Percentiles rank a stretch among this genome's conserved stretches.
phyloP scores from a whole-genome alignment of 1,140 invertebrate genomes.

The Nasonia longicornis region DNA sequence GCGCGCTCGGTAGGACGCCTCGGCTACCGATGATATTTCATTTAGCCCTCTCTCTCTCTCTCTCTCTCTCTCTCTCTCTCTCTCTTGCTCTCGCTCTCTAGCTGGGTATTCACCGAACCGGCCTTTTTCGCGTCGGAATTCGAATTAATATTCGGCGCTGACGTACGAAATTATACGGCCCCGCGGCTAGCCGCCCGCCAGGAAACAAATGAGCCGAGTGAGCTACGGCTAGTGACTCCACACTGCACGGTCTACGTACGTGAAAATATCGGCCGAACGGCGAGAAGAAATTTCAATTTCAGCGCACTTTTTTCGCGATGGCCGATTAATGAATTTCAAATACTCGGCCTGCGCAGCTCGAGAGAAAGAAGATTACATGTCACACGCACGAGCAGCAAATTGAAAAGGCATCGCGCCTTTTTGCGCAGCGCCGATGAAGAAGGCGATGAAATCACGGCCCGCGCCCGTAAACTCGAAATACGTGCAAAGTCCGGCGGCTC shows the following conservation, averaged over 20 bases:
- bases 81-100: too few species aligned
- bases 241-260: too few species aligned
- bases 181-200: too few species aligned
- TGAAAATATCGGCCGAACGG: too few species aligned
- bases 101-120: not conserved
- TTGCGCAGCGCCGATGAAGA: not conserved
- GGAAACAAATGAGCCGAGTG: too few species aligned
- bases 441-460: slow-evolving; percentile 37
- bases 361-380: not conserved
- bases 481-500: slow-evolving; percentile 41
- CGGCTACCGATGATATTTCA: slow-evolving; percentile 54
- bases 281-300: too few species aligned
- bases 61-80: not conserved
- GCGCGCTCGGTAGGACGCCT: slow-evolving; percentile 14
- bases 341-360: not conserved
- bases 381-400: not conserved
- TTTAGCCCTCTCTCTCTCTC: slow-evolving; percentile 40
- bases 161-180: slow-evolving; percentile 58
- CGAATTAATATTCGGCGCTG: slow-evolving; percentile 70
- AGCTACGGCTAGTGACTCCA: too few species aligned
- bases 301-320: slow-evolving; percentile 43
- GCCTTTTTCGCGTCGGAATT: slow-evolving; percentile 59
- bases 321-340: slow-evolving; percentile 14
- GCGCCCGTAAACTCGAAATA: not conserved
- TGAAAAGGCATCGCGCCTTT: slow-evolving; percentile 1